Evolutionary conservation across 2,888 invertebrate genomes (phyloP).

Genomic region (Drosophila tanythrix): DNA sequence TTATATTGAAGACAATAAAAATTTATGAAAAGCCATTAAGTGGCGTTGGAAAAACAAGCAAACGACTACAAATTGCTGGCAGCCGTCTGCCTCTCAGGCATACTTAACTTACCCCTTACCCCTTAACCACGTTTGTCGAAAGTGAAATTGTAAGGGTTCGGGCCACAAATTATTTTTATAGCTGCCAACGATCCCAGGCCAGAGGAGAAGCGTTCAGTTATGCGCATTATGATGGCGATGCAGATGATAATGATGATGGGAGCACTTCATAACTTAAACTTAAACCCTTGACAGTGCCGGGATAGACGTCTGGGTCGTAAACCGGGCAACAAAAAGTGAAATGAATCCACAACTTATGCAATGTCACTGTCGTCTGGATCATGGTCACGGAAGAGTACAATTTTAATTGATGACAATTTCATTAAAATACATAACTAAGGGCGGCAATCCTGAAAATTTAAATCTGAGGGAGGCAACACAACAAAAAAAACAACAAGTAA

Average conservation of each 20-base stretch:
- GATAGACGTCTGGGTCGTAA: slow-evolving; percentile 69
- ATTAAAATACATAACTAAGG: slow-evolving; percentile 70
- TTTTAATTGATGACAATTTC: slow-evolving; percentile 84
- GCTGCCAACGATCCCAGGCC: slow-evolving; percentile 66
- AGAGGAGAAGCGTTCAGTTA: slow-evolving; percentile 59
- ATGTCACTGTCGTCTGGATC: slow-evolving; percentile 65
- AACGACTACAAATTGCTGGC: slow-evolving; percentile 77
- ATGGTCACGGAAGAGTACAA: slow-evolving; percentile 68
- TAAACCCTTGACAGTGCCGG: slow-evolving; percentile 60
- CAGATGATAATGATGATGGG: slow-evolving; percentile 13
- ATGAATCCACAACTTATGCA: slow-evolving; percentile 53
- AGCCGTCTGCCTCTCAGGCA: slow-evolving; percentile 51
- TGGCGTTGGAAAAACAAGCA: slow-evolving; percentile 73
- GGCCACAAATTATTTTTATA: slow-evolving; percentile 81
- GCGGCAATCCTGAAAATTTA: slow-evolving; percentile 54
- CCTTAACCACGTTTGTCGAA: slow-evolving; percentile 41
- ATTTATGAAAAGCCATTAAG: slow-evolving; percentile 79
- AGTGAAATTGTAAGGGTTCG: slow-evolving; percentile 44
- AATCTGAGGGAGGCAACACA: slow-evolving; percentile 8
- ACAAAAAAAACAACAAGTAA: slow-evolving; percentile 57
- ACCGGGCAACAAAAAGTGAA: slow-evolving; percentile 43
- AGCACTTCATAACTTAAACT: slow-evolving; percentile 48
- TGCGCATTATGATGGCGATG: slow-evolving; percentile 56
- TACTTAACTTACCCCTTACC: slow-evolving; percentile 36
- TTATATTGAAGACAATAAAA: slow-evolving; percentile 78